Conservation (phyloP, 2,797 vertebrate species). For the Peromyscus aztecus region DNA sequence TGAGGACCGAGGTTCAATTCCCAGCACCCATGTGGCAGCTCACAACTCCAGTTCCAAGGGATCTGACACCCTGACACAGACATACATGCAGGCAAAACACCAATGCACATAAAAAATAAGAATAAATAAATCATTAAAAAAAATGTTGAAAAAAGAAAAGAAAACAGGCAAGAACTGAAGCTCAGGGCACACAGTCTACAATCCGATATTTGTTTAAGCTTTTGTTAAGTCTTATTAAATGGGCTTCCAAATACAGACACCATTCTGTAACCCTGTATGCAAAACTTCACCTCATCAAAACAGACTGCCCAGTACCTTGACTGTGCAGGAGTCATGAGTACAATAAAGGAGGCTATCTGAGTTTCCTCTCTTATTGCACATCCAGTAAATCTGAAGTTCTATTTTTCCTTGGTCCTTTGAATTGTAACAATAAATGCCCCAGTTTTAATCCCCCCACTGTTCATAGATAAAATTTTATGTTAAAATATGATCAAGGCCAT, state of each 20-base stretch:
- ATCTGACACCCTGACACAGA: background rate
- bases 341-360: background rate
- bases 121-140: background rate
- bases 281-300: background rate
- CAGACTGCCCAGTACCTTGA: background rate
- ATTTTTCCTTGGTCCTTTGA: conserved; percentile 44
- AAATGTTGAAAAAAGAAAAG: background rate
- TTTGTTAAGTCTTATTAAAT: conserved; percentile 49
- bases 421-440: conserved; percentile 9
- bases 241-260: conserved; percentile 32
- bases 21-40: background rate
- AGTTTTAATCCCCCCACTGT: background rate
- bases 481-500: conserved; percentile 10
- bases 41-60: background rate
- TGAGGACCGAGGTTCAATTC: background rate
- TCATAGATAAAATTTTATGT: background rate
- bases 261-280: background rate
- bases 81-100: background rate
- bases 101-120: background rate
- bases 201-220: background rate
- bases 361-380: background rate
- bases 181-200: conserved; percentile 4
- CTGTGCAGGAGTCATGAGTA: conserved; percentile 33
- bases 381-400: background rate
- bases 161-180: conserved; percentile 21